These are phyloP conservation scores for Megaceryle torquata DNA, from an alignment of 2,113 vertebrate species.

Conservation along the genomic window DNA sequence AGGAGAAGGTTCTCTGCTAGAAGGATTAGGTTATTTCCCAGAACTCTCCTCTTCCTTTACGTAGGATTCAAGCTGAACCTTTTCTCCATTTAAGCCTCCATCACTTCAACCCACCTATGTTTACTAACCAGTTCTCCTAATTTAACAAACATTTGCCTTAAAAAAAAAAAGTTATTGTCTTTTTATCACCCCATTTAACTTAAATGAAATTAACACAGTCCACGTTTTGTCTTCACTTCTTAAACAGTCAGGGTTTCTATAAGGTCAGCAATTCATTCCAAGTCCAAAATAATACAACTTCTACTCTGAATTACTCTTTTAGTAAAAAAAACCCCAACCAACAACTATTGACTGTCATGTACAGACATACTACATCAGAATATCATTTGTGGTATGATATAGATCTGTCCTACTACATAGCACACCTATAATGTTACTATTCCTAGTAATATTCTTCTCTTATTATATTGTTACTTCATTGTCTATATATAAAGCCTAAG, in stretches of 20 bases:
- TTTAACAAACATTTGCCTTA: neutral
- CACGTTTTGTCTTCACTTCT: neutral
- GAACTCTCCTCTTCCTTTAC: neutral
- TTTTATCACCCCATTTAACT: neutral
- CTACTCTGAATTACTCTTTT: neutral
- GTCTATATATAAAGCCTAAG: neutral
- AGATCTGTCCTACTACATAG: neutral
- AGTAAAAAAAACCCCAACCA: neutral
- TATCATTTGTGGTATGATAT: neutral
- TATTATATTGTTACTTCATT: neutral
- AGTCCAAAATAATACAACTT: neutral
- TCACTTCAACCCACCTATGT: neutral
- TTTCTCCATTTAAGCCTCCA: neutral
- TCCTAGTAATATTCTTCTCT: neutral
- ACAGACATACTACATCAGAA: neutral
- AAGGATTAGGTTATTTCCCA: neutral
- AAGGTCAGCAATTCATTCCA: neutral
- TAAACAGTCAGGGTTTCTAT: neutral
- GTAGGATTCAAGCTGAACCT: neutral
- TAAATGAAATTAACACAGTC: neutral
- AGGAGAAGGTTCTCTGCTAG: neutral
- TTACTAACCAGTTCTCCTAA: neutral
- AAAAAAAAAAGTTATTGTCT: neutral
- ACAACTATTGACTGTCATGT: neutral
- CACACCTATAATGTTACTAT: neutral